Evolutionary conservation across 2,888 invertebrate genomes (phyloP), one percentile per base, ranked within the genome.

Genomic region (Fragum fragum): DNA sequence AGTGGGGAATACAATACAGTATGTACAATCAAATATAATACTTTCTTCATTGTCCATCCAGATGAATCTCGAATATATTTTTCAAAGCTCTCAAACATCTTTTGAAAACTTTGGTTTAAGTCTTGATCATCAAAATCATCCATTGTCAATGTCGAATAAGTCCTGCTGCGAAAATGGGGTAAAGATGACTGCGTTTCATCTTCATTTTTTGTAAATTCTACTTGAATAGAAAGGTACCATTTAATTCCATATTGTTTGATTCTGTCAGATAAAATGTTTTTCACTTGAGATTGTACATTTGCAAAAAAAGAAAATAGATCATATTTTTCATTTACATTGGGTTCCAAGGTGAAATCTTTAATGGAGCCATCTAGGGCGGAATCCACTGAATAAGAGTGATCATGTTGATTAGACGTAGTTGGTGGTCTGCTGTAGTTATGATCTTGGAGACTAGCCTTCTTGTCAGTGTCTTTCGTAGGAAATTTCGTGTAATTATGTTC

Each of bases 11-110:
- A 83, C 21, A 53, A 75, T 7, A 84, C 84, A 36, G 77, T 82
- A 47, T 79, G 78, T 14, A 82, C 39, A 59, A 63, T 75, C 42
- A 85, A 42, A 26, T 63, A 52, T 5, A 79, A 11, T 6, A 87
- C 76, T 57, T 78, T 83, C 28, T 81, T 76, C 11, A 87, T 9
- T 21, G 79, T 36, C 87, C 81, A 87, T 26, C 83, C 80, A 5
- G 87, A 87, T 14, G 78, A 68, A 66, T 87, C 83, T 68, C 77
- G 73, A 23, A 85, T 72, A 66, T 79, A 85, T 72, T 83, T 81
- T 71, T 83, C 83, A 59, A 83, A 74, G 26, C 76, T 74, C 39
- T 71, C 52, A 70, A 79, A 86, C 80, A 83, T 83, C 80, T 85
- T 83, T 63, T 87, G 85, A 47, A 81, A 80, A 42, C 73, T 73